phyloP scores from a whole-genome alignment of 2,797 vertebrate genomes.

The Zenarchopterus dispar region DNA sequence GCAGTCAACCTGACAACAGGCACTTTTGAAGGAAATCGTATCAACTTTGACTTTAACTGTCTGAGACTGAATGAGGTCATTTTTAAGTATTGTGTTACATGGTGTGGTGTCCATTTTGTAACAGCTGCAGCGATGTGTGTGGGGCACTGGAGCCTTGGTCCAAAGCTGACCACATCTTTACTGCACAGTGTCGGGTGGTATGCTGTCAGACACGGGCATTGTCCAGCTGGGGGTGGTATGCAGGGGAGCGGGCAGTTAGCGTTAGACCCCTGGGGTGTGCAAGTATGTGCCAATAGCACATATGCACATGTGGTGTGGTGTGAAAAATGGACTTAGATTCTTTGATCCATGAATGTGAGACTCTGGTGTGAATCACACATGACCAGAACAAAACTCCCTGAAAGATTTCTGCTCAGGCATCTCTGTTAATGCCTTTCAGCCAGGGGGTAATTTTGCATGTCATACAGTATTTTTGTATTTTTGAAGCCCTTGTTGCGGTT shows the following conservation, averaged over 20 bases:
- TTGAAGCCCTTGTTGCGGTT: conserved; percentile 1
- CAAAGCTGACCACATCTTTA: conserved; percentile 50
- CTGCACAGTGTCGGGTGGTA: conserved; percentile 36
- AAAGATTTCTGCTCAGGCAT: conserved; percentile 19
- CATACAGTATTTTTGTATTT: background rate
- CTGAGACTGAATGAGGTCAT: conserved; percentile 68
- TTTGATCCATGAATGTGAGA: conserved; percentile 51
- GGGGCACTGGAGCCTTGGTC: conserved; percentile 42
- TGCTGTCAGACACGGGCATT: conserved; percentile 48
- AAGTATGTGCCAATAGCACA: conserved; percentile 54
- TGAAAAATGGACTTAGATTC: conserved; percentile 59
- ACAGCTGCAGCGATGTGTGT: conserved; percentile 76
- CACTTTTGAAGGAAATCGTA: conserved; percentile 49
- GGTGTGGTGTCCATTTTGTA: conserved; percentile 67
- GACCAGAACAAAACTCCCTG: conserved; percentile 3
- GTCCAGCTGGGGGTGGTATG: conserved; percentile 51
- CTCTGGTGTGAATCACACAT: conserved; percentile 50
- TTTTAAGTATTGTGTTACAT: conserved; percentile 69
- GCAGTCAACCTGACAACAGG: conserved; percentile 38
- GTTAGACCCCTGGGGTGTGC: conserved; percentile 48
- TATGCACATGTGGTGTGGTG: conserved; percentile 55
- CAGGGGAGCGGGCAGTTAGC: conserved; percentile 25
- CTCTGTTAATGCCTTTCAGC: conserved; percentile 4
- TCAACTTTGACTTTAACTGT: conserved; percentile 66
- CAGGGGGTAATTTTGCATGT: background rate